These are phyloP conservation scores for Allolobophora icterica DNA, from an alignment of 2,888 invertebrate genomes.

Conservation along the genomic window DNA sequence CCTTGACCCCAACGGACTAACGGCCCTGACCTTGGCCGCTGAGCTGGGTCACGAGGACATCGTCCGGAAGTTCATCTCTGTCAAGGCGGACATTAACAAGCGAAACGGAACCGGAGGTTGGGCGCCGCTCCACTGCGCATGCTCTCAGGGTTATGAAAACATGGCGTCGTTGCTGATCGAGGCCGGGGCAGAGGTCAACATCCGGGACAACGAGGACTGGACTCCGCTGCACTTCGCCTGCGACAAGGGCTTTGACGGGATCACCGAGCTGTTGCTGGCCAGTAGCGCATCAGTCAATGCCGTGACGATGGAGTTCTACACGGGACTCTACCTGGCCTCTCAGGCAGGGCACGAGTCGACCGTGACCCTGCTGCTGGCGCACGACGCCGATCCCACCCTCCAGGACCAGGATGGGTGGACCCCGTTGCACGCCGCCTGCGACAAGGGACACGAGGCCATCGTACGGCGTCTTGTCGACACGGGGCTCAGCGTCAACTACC, in stretches of 20 bases:
- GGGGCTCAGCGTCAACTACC: conserved; percentile 43
- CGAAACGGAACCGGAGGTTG: conserved; percentile 45
- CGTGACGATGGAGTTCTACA: conserved; percentile 45
- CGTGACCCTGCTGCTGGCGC: conserved; percentile 40
- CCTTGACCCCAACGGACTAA: conserved; percentile 44
- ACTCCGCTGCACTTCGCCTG: conserved; percentile 50
- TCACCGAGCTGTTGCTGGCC: conserved; percentile 38
- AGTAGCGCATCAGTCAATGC: conserved; percentile 39
- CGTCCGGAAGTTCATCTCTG: conserved; percentile 39
- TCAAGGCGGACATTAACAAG: conserved; percentile 39
- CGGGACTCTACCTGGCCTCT: conserved; percentile 48
- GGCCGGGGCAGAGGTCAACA: conserved; percentile 42
- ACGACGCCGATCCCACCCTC: conserved; percentile 34
- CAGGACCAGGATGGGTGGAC: conserved; percentile 47
- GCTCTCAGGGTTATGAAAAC: conserved; percentile 42
- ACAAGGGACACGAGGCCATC: conserved; percentile 43
- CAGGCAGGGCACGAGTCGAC: conserved; percentile 43
- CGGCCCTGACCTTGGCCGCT: conserved; percentile 47
- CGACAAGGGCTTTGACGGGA: conserved; percentile 40
- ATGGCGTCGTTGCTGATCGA: conserved; percentile 40
- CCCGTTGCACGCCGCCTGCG: conserved; percentile 43
- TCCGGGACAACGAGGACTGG: conserved; percentile 45
- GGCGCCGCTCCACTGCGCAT: conserved; percentile 50
- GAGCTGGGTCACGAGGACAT: conserved; percentile 45
- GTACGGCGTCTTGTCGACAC: conserved; percentile 34